phyloP scores from a whole-genome alignment of 2,797 vertebrate genomes.

The Adrianichthys oophorus region DNA sequence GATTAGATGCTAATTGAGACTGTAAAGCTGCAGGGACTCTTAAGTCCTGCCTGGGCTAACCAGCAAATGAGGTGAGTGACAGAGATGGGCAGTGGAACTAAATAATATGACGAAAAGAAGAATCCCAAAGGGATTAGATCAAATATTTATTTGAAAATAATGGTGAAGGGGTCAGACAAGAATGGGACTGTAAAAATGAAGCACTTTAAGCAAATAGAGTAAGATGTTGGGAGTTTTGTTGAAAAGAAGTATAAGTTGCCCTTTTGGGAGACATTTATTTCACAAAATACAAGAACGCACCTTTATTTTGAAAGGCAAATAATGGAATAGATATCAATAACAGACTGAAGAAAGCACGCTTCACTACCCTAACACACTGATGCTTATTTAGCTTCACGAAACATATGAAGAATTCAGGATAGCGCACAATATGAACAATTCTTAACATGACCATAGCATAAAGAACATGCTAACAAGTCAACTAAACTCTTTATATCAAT shows the following conservation, averaged over 20 bases:
- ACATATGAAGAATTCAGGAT: too few relatives aligned
- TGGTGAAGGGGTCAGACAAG: constrained; percentile 27
- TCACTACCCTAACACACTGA: too few relatives aligned
- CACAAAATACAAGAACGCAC: too few relatives aligned
- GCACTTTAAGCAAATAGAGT: constrained; percentile 31
- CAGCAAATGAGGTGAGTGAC: constrained; percentile 47
- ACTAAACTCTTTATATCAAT: too few relatives aligned
- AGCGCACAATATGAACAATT: too few relatives aligned
- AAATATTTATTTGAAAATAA: constrained; percentile 43
- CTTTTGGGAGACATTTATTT: too few relatives aligned
- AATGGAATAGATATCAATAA: too few relatives aligned
- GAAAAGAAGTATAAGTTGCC: background rate
- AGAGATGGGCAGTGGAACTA: constrained; percentile 23
- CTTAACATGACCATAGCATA: too few relatives aligned
- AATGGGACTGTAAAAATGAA: constrained; percentile 23
- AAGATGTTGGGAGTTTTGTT: constrained; percentile 27
- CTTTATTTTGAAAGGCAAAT: too few relatives aligned
- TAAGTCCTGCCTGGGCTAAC: constrained; percentile 54
- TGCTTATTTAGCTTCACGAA: too few relatives aligned
- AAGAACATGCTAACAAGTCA: too few relatives aligned
- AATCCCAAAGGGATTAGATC: constrained; percentile 38
- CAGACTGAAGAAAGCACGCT: too few relatives aligned
- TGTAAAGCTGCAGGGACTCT: constrained; percentile 44
- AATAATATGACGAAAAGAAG: constrained; percentile 15
- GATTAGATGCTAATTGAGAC: constrained; percentile 62